Evolutionary conservation across 2,888 invertebrate species (phyloP).

Genomic region (Hirtodrosophila histrioides): DNA sequence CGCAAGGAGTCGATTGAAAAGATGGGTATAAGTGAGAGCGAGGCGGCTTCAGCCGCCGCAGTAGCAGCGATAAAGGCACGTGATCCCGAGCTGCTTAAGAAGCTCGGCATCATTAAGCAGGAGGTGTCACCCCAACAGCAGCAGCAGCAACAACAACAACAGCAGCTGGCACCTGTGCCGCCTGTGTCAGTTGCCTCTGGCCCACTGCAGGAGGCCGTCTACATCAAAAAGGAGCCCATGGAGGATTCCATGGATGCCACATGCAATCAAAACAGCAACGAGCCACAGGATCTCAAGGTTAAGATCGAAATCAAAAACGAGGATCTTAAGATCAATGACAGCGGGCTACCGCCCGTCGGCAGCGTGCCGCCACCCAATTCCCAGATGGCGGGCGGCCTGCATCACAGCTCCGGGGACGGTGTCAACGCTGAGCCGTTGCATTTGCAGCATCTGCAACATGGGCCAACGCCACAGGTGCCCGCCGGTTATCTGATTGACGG

Average conservation of each 20-base stretch:
- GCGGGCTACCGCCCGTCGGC: conserved; percentile 48
- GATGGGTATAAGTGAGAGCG: conserved; percentile 67
- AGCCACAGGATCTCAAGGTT: conserved; percentile 90
- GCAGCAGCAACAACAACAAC: conserved; percentile 38
- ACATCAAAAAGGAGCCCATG: conserved; percentile 85
- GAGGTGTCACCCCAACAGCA: conserved; percentile 68
- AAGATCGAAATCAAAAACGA: conserved; percentile 88
- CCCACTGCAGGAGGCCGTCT: conserved; percentile 86
- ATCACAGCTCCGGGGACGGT: conserved; percentile 73
- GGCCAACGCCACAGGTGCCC: conserved; percentile 67
- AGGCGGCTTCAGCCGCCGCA: conserved; percentile 40
- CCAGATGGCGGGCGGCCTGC: conserved; percentile 47
- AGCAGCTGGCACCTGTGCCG: conserved; percentile 34
- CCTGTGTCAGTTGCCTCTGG: conserved; percentile 45
- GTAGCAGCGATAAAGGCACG: conserved; percentile 55
- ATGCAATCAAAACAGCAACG: conserved; percentile 85
- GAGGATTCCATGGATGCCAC: conserved; percentile 84
- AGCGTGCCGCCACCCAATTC: conserved; percentile 43
- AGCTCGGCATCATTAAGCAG: conserved; percentile 84
- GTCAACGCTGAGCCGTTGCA: conserved; percentile 81
- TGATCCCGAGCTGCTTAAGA: conserved; percentile 84
- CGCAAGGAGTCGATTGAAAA: conserved; percentile 79
- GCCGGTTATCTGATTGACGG: conserved; percentile 81
- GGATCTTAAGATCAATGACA: conserved; percentile 73
- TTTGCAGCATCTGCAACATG: conserved; percentile 73